phyloP scores from a whole-genome alignment of 2,113 vertebrate genomes.

The Stercorarius parasiticus region DNA sequence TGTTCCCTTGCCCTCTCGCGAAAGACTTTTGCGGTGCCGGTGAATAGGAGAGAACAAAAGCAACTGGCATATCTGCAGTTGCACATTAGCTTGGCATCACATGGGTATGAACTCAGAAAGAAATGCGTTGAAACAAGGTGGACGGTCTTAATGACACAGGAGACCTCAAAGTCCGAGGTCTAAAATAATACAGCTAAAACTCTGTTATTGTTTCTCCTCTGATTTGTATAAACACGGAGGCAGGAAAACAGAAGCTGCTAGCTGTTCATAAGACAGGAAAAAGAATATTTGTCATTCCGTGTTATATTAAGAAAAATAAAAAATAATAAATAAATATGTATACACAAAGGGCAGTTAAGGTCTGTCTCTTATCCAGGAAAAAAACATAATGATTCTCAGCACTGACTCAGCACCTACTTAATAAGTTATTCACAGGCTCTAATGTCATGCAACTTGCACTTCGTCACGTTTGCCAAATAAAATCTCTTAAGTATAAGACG shows the following conservation, averaged over 20 bases:
- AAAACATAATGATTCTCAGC: background rate
- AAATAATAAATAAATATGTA: background rate
- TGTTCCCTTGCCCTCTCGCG: background rate
- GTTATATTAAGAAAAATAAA: background rate
- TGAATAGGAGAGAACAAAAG: background rate
- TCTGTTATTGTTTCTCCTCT: background rate
- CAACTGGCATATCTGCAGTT: background rate
- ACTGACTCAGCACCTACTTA: rapidly evolving
- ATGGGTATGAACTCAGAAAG: background rate
- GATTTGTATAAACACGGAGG: background rate
- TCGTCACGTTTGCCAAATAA: background rate
- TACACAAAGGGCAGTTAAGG: background rate
- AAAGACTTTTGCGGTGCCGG: background rate
- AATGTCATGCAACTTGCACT: background rate
- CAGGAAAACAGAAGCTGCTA: background rate
- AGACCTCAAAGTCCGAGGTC: background rate
- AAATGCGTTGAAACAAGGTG: background rate
- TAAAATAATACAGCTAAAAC: background rate
- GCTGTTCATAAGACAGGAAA: background rate
- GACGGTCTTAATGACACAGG: background rate
- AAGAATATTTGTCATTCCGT: background rate
- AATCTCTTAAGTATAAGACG: background rate
- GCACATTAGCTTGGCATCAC: background rate
- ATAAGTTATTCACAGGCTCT: background rate
- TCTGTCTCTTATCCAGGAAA: background rate